Base-by-base conservation (phyloP, 2,113 vertebrate genomes). In the Crotalus horridus region DNA sequence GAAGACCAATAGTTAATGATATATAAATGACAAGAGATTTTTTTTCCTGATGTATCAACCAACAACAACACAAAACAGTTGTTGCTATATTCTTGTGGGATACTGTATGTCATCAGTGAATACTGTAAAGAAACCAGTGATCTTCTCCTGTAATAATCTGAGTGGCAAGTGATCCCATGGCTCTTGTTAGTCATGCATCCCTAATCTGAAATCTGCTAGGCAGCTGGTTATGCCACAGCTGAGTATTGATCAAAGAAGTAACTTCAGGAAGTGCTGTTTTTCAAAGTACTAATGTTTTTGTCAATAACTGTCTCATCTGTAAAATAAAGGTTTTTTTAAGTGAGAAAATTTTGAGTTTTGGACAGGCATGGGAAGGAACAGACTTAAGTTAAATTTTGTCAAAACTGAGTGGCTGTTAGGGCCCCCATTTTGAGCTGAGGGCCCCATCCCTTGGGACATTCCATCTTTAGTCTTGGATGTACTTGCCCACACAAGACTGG, bases 61-160 rank as follows among this genome's bases (percentile, higher is more conserved):
- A 2, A 91, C 0, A 0, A 91, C 81, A 87, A 91, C 90, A 93
- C 56, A 88, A 0, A 69, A 93, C 91, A 96, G 33, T 89, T 85
- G 48, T 48, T 90, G 24, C 54, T 85, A 93, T 59, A 92, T 95
- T 95, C 94, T 58, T 0, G 92, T 94, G 95, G 90, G 96, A 95
- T 96, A 69, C 29, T 69, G 29, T n/a, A 96, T 94, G 96, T 96
- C 96, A 94, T 94, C 58, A 95, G 94, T 95, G 97, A 97, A 97
- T 94, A 95, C 94, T 54, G 91, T 89, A 96, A 96, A 94, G 95
- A 96, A 97, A 94, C 0, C 89, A 95, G 95, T 95, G 96, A 94
- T 95, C 96, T 97, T 94, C 94, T 96, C 94, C 94, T 93, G 93
- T 96, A 96, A 97, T 96, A 95, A 96, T 96, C 94, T 95, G 93